Base-by-base conservation (phyloP, 2,797 vertebrate genomes). In the Myiothlypis coronata region DNA sequence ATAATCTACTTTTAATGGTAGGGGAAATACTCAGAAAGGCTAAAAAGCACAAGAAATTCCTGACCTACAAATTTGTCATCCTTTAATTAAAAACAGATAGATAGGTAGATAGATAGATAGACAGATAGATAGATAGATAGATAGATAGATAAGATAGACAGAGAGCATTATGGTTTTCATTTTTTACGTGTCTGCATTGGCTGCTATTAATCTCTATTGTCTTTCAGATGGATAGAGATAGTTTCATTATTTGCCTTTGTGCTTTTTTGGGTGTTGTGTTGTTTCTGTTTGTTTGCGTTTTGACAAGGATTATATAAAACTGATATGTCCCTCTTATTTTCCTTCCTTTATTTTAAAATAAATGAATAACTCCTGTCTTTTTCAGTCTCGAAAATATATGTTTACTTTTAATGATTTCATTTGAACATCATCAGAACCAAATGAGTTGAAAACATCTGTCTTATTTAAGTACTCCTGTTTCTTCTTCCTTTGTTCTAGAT, bases 221-320 rank as follows among this genome's bases (percentile, higher is more conserved):
- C 24, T 55, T 82, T 76, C 68, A 55, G 9, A 55, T 46, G 4
- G 11, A 59, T 83, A 46, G 32, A 79, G 19, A 30, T 8, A 1
- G 6, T 63, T 89, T 47, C 2, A 21, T 61, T 55, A n/a, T 37
- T 92, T 56, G 4, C 9, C 52, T 41, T 14, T 46, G 5, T 37
- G 6, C 0, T 15, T 60, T 56, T 55, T 67, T 14, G 22, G 1
- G 3, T 27, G 35, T 77, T 37, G 5, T 27, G 1, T 7, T 3
- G 3, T 23, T 69, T 27, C 13, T 14, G 4, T 8, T 89, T 84
- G 35, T 39, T 57, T 57, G 15, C 11, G 85, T 80, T 35, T 11
- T 21, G 3, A 20, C 8, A 75, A n/a, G 7, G n/a, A 61, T 74
- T 35, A 41, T 15, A n/a, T 27, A n/a, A 24, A 43, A 60, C 3